Conservation (phyloP, 2,797 vertebrate genomes). For the Lutjanus argentimaculatus region DNA sequence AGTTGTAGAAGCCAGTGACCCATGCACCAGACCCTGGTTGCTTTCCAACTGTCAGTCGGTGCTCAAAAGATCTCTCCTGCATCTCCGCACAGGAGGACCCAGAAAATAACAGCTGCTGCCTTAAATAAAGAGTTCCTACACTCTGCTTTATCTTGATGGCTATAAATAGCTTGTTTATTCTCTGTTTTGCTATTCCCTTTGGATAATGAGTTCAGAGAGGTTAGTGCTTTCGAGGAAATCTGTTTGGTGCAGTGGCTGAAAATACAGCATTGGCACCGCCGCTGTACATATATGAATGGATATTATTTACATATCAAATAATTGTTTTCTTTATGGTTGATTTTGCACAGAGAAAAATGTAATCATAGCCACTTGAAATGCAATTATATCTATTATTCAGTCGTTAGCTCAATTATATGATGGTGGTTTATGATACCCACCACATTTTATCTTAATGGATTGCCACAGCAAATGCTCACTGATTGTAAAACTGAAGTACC, state of each 20-base stretch:
- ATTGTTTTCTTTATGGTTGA: constrained; percentile 30
- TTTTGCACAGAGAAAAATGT: constrained; percentile 19
- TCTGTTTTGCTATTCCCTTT: constrained; percentile 32
- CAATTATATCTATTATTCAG: constrained; percentile 47
- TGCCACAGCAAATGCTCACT: constrained; percentile 32
- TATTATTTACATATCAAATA: constrained; percentile 37
- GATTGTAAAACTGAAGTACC: constrained; percentile 32
- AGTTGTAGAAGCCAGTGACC: constrained; percentile 53
- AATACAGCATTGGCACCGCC: constrained; percentile 12
- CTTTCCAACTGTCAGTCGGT: constrained; percentile 35
- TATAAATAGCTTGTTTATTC: constrained; percentile 60
- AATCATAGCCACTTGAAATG: constrained; percentile 29
- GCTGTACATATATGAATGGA: constrained; percentile 14
- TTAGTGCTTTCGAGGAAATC: constrained; percentile 42
- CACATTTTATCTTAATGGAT: constrained; percentile 35
- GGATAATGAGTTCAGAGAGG: constrained; percentile 40
- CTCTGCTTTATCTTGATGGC: constrained; percentile 25
- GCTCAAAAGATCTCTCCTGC: constrained; percentile 25
- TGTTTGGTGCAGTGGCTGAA: constrained; percentile 39
- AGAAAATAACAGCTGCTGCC: constrained; percentile 28
- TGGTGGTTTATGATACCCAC: constrained; percentile 23
- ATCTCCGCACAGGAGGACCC: constrained; percentile 12
- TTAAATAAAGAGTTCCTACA: constrained; percentile 26
- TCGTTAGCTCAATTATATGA: constrained; percentile 15
- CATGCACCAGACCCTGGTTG: constrained; percentile 34